Percentiles rank a stretch among this genome's conserved stretches.
Evolutionary conservation across 1,140 invertebrate genomes (phyloP).

Genomic region (Holotrichia oblita): DNA sequence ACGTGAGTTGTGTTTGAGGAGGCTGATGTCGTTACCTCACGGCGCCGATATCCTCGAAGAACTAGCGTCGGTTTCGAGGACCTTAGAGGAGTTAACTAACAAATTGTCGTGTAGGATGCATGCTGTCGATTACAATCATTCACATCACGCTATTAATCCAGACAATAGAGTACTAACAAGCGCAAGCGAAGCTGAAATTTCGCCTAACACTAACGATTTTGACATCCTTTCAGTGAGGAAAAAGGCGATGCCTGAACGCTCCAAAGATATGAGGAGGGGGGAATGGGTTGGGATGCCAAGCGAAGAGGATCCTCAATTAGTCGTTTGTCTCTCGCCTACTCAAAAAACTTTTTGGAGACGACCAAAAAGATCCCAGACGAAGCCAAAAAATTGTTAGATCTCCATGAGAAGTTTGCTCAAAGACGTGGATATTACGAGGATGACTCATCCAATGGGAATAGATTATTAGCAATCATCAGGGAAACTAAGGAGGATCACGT

Average conservation of each 20-base stretch:
- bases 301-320: conserved; percentile 66
- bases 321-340: conserved; percentile 76
- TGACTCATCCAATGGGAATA: conserved; percentile 52
- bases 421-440: conserved; percentile 68
- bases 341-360: conserved; percentile 68
- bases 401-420: conserved; percentile 74
- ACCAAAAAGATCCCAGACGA: conserved; percentile 63
- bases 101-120: conserved; percentile 13
- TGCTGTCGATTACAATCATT: conserved; percentile 1
- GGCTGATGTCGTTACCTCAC: conserved; percentile 71
- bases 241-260: conserved; percentile 21
- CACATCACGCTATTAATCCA: neutral
- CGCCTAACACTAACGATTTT: conserved; percentile 35
- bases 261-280: conserved; percentile 60
- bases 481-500: conserved; percentile 56
- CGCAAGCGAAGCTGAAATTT: neutral
- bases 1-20: conserved; percentile 69
- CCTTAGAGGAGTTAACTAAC: conserved; percentile 61
- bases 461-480: conserved; percentile 67
- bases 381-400: conserved; percentile 70
- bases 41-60: conserved; percentile 72
- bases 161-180: conserved; percentile 21
- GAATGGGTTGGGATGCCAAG: conserved; percentile 66
- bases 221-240: conserved; percentile 28
- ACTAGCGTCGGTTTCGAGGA: conserved; percentile 70